These are phyloP conservation scores for Drosophila rhopaloa DNA, from an alignment of 1,140 invertebrate genomes.

Conservation along the genomic window DNA sequence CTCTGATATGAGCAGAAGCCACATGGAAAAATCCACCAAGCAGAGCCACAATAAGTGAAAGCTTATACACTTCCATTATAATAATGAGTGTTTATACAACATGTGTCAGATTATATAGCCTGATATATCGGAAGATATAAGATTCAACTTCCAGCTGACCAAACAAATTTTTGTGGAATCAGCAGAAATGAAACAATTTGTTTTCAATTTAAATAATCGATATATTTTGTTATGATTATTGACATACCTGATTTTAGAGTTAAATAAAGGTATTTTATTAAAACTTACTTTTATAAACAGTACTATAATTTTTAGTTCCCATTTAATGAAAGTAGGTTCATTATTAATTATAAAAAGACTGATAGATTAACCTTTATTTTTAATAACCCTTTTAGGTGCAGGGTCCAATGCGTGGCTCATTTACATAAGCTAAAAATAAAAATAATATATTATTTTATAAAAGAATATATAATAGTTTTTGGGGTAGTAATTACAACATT, in stretches of 20 bases:
- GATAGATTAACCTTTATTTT: too few species aligned
- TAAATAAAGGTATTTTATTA: background rate
- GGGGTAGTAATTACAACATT: too few species aligned
- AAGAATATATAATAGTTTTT: too few species aligned
- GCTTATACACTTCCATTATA: constrained; percentile 2
- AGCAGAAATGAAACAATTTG: background rate
- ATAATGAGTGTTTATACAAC: background rate
- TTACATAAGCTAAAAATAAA: constrained; percentile 29
- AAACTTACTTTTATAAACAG: background rate
- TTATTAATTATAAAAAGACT: too few species aligned
- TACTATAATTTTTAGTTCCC: too few species aligned
- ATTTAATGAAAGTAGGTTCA: background rate
- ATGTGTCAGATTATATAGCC: constrained; percentile 1
- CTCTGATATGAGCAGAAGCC: background rate
- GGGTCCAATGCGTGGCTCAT: constrained; percentile 26
- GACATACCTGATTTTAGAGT: background rate
- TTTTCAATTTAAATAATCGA: background rate
- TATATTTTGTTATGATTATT: too few species aligned
- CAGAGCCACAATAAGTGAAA: background rate
- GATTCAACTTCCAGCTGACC: background rate
- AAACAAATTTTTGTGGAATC: constrained; percentile 1
- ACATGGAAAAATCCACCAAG: background rate
- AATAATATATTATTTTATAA: too few species aligned
- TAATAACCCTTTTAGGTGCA: constrained; percentile 1
- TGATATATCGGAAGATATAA: background rate